Evolutionary conservation across 2,797 vertebrate species (phyloP).

Genomic region (Limnodromus scolopaceus): DNA sequence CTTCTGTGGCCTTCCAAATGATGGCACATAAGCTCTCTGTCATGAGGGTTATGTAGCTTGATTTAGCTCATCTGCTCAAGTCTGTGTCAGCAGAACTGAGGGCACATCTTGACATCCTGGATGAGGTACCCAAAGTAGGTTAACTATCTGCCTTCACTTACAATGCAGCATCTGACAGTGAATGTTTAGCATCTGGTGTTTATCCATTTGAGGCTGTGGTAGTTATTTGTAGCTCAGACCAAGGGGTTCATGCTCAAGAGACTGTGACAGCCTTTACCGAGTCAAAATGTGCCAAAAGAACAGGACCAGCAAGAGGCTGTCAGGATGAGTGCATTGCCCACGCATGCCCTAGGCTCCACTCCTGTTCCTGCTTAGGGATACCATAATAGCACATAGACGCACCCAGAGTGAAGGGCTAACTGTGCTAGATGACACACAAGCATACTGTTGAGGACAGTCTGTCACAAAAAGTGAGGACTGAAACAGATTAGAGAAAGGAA

Average conservation of each 20-base stretch:
- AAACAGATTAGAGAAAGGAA: background rate
- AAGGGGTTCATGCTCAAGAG: background rate
- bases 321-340: background rate
- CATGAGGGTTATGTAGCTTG: background rate
- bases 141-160: constrained; percentile 26
- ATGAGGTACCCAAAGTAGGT: background rate
- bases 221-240: constrained; percentile 5
- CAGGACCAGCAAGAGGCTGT: background rate
- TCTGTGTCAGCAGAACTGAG: background rate
- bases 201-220: background rate
- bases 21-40: background rate
- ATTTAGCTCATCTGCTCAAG: background rate
- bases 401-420: background rate
- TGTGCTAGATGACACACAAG: background rate
- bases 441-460: background rate
- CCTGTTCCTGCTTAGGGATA: background rate
- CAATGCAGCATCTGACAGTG: constrained; percentile 22
- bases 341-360: background rate
- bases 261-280: background rate
- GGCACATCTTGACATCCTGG: background rate
- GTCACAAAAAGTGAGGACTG: background rate
- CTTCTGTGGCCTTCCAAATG: background rate
- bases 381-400: background rate
- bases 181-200: background rate
- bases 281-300: background rate